Conservation (phyloP, 37 sponge, comb jelly and placozoan species). For the Aplysina aerophoba region DNA sequence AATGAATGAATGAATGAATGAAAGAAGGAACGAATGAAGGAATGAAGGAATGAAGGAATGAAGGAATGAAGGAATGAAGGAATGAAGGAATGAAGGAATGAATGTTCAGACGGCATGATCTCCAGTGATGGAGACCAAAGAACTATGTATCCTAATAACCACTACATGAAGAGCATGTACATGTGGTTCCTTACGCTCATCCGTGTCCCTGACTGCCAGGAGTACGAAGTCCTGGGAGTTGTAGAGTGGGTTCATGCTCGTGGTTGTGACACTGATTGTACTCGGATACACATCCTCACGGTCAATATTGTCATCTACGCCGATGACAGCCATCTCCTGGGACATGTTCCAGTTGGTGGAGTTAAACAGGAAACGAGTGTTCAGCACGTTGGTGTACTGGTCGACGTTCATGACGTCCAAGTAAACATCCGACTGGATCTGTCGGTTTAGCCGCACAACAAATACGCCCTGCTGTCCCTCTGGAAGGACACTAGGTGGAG, state of each 20-base stretch:
- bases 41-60: too few species aligned
- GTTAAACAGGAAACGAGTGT: constrained; percentile 49
- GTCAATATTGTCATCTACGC: constrained; percentile 83
- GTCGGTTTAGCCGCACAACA: constrained; percentile 50
- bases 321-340: constrained; percentile 61
- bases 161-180: too few species aligned
- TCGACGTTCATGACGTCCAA: constrained; percentile 34
- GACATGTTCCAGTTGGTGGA: constrained; percentile 67
- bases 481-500: constrained; percentile 34
- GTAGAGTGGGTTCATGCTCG: constrained; percentile 26
- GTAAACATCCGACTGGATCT: constrained; percentile 49
- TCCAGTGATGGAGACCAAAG: too few species aligned
- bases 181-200: constrained; percentile 54
- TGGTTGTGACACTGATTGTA: not conserved
- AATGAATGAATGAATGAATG: too few species aligned
- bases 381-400: constrained; percentile 17
- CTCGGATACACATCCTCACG: constrained; percentile 68
- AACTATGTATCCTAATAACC: too few species aligned
- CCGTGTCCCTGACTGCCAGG: constrained; percentile 61
- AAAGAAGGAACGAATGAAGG: too few species aligned
- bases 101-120: too few species aligned
- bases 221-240: constrained; percentile 45
- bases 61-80: too few species aligned
- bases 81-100: too few species aligned
- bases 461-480: constrained; percentile 65